phyloP scores from a whole-genome alignment of 2,113 vertebrate species.

The Anhinga rufa region DNA sequence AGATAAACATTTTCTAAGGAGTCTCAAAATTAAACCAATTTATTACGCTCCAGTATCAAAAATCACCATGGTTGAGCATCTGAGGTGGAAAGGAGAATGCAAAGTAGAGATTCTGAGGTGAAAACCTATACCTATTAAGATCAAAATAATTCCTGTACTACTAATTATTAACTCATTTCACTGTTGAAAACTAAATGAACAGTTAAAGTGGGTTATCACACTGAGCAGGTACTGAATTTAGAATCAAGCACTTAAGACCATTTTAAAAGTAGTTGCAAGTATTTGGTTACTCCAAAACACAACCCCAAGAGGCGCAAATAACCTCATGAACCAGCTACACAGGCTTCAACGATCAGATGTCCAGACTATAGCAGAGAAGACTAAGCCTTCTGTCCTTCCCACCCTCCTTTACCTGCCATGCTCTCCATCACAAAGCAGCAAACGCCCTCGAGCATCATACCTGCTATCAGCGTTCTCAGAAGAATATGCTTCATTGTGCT shows the following conservation, averaged over 20 bases:
- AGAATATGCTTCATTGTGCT: conserved; percentile 80
- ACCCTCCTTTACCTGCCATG: not conserved
- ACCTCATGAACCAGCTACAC: not conserved
- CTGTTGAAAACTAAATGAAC: not conserved
- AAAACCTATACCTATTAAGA: not conserved
- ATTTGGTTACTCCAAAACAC: not conserved
- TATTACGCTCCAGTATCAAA: not conserved
- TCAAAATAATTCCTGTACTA: not conserved
- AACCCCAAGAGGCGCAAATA: not conserved
- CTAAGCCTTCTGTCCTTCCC: not conserved
- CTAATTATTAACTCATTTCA: not conserved
- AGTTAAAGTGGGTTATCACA: not conserved
- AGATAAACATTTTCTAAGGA: accelerated
- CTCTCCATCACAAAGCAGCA: not conserved
- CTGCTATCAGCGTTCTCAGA: conserved; percentile 86
- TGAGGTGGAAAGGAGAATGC: not conserved
- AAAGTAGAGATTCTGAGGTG: not conserved
- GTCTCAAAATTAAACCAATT: not conserved
- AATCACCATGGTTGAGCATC: not conserved
- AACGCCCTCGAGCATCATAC: conserved; percentile 37
- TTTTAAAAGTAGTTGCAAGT: not conserved
- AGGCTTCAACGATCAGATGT: not conserved
- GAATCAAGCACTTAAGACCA: not conserved
- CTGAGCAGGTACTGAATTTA: not conserved
- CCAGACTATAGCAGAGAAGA: not conserved